Conservation (phyloP, 2,113 vertebrate species). For the Salvator merianae region DNA sequence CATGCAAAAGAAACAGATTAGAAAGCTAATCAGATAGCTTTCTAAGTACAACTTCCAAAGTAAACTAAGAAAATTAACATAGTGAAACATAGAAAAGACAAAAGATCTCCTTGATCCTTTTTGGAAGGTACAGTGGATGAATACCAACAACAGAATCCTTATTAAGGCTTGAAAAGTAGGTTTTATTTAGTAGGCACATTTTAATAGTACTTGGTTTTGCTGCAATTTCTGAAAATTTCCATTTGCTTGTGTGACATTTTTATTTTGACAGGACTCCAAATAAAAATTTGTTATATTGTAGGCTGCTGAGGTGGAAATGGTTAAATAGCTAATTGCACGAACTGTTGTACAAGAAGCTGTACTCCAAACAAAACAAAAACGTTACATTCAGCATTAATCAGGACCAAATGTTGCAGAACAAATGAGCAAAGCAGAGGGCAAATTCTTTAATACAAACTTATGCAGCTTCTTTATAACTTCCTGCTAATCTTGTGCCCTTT, state of each 20-base stretch:
- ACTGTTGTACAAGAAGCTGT: neutral
- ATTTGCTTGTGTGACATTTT: conserved; percentile 62
- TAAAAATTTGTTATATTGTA: conserved; percentile 64
- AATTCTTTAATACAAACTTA: conserved; percentile 37
- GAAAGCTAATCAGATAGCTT: conserved; percentile 1
- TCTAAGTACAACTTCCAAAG: neutral
- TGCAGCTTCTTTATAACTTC: conserved; percentile 14
- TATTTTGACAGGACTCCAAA: conserved; percentile 59
- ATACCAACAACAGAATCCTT: conserved; percentile 39
- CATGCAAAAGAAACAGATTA: too few species aligned
- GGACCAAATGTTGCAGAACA: conserved; percentile 16
- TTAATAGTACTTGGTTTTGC: conserved; percentile 56
- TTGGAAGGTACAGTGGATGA: conserved; percentile 1
- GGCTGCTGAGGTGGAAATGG: conserved; percentile 53
- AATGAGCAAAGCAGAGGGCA: conserved; percentile 22
- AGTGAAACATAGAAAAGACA: neutral
- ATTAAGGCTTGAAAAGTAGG: conserved; percentile 61
- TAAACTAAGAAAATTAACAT: neutral
- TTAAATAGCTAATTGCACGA: conserved; percentile 28
- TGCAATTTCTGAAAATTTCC: conserved; percentile 60
- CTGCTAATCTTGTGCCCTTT: conserved; percentile 53
- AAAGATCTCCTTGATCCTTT: too few species aligned
- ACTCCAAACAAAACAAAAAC: conserved; percentile 21
- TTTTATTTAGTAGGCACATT: conserved; percentile 63
- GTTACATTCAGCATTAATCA: conserved; percentile 17